Percentiles rank a stretch among this genome's conserved stretches.
Conservation (phyloP, 2,888 invertebrate species). For the Craniophora ligustri region DNA sequence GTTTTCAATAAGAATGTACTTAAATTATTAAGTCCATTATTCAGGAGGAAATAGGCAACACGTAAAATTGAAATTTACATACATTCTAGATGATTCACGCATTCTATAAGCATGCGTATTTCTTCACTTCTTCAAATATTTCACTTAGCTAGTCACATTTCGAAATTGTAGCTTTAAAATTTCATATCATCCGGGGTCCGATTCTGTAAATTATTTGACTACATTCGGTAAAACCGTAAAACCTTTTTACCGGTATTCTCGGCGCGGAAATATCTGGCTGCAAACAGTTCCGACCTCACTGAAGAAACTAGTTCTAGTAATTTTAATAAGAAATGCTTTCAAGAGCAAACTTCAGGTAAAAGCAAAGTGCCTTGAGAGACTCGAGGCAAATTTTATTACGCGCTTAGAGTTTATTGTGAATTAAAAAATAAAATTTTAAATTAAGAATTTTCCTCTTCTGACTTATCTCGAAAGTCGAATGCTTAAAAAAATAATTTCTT, state of each 20-base stretch:
- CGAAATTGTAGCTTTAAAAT: conserved; percentile 81
- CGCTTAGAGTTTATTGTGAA: conserved; percentile 46
- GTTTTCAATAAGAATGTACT: conserved; percentile 19
- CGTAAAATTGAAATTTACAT: conserved; percentile 28
- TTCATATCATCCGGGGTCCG: conserved; percentile 67
- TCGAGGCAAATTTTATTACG: conserved; percentile 36
- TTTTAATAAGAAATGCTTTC: conserved; percentile 40
- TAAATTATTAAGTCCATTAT: conserved; percentile 38
- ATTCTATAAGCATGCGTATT: conserved; percentile 35
- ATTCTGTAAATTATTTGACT: conserved; percentile 53
- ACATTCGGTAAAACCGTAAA: too few species aligned
- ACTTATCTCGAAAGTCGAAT: conserved; percentile 16
- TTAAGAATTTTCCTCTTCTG: conserved; percentile 29
- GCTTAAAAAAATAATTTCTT: conserved; percentile 26
- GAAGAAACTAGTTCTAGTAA: conserved; percentile 25
- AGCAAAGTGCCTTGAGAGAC: conserved; percentile 53
- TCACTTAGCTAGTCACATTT: conserved; percentile 77
- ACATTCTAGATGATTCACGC: conserved; percentile 35
- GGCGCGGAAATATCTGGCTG: conserved; percentile 2
- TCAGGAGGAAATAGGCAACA: conserved; percentile 22
- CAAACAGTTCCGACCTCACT: conserved; percentile 10
- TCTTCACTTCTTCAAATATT: conserved; percentile 48
- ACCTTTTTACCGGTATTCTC: neutral
- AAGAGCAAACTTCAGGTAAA: conserved; percentile 40
- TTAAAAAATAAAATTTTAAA: conserved; percentile 24